Base-by-base conservation (phyloP, 2,797 vertebrate genomes). In the Podargus strigoides region DNA sequence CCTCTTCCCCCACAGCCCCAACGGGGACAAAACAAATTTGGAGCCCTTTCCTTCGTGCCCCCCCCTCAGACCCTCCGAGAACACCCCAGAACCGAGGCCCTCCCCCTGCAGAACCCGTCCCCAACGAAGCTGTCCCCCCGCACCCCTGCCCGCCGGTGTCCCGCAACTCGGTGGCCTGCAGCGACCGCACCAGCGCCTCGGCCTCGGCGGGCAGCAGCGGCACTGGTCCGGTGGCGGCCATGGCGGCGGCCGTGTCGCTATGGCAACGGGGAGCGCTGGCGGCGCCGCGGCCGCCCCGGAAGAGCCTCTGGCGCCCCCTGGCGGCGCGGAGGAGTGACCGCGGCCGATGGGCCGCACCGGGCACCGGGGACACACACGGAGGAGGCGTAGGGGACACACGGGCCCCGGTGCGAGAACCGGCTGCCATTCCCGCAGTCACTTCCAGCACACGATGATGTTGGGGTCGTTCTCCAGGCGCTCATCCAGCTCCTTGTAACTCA, bases 361-460 rank as follows among this genome's bases (percentile, higher is more conserved):
- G n/a, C 27, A 18, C 1, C 1, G 2, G 16, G 22, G 22, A 21
- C 19, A n/a, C 4, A n/a, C n/a, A n/a, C n/a, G n/a, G 5, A 15
- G 12, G 14, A n/a, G n/a, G n/a, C n/a, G n/a, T n/a, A n/a, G 32
- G 15, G n/a, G 13, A 78, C 64, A 19, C 19, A 3, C 13, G 39
- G 13, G 26, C 34, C 21, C 16, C 5, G n/a, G n/a, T n/a, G n/a
- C n/a, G n/a, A n/a, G n/a, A n/a, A n/a, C n/a, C n/a, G 30, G 53
- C 30, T 37, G 59, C 18, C 72, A 5, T 1, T 23, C 20, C 27
- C 39, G 67, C 36, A 7, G 12, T 98, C 96, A 99, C 92, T 99
- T 99, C 99, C 99, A 99, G 97, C 99, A 99, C 91, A 99, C 98
- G 81, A 99, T 99, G 67, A 99, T 99, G 97, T 99, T 99, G 53